phyloP scores from a whole-genome alignment of 2,888 invertebrate species.

The Unio pictorum region DNA sequence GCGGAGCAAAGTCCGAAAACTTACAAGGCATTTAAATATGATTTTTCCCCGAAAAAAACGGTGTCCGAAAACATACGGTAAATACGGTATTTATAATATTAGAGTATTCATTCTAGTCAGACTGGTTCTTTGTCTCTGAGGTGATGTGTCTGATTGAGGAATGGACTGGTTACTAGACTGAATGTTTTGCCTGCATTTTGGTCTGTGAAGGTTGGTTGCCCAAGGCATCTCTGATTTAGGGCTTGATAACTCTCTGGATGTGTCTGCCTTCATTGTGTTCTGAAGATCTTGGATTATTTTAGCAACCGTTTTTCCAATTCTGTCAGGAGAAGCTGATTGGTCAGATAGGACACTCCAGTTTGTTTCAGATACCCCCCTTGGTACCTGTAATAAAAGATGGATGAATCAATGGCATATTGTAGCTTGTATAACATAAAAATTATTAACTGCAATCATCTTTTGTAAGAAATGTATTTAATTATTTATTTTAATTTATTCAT shows the following conservation, averaged over 20 bases:
- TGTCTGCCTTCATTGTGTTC: slow-evolving; percentile 11
- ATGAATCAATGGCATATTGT: not conserved
- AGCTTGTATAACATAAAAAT: not conserved
- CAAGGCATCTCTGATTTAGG: not conserved
- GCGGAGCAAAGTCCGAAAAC: no score
- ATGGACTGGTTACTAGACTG: slow-evolving; percentile 2
- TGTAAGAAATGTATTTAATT: no score
- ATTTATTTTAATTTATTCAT: no score
- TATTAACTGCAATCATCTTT: not conserved
- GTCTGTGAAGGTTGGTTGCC: not conserved
- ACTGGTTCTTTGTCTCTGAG: slow-evolving; percentile 6
- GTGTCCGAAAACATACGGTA: no score
- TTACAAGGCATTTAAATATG: no score
- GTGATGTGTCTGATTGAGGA: not conserved
- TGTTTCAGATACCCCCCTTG: slow-evolving; percentile 50
- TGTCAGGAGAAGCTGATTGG: slow-evolving; percentile 36
- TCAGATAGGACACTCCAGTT: slow-evolving; percentile 54
- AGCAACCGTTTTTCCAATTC: slow-evolving; percentile 53
- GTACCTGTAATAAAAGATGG: slow-evolving; percentile 29
- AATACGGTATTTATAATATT: slow-evolving; percentile 4
- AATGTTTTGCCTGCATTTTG: not conserved
- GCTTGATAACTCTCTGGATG: not conserved
- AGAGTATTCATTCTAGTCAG: slow-evolving; percentile 22
- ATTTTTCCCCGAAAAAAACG: no score
- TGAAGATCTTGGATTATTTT: slow-evolving; percentile 37